Base-by-base conservation (phyloP, 1,140 invertebrate genomes). In the Hyphantria cunea region DNA sequence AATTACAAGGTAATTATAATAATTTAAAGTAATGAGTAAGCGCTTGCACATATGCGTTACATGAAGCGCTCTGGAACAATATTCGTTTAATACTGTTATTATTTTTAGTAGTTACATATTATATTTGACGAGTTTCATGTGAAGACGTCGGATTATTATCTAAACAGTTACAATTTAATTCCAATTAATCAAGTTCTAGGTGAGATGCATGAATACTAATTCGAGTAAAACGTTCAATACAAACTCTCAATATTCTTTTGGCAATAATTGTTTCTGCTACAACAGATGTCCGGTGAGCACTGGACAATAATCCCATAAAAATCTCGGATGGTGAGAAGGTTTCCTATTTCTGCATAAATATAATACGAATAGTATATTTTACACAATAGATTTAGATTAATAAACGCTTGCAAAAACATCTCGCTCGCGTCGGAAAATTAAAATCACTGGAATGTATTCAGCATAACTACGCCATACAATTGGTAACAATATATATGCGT, bases 1-100 rank as follows among this genome's bases (percentile, higher is more conserved):
- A 68, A 71, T 74, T 74, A 74, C 69, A 77, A 60, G 32, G 37
- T 69, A 60, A 64, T 37, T 64, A 61, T 64, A 54, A 47, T 61
- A 64, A 66, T 66, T 66, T 39, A 39, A 9, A n/a, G 37, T n/a
- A 39, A 39, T 25, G 7, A n/a, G 37, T 39, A 39, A 39, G n/a
- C 37, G n/a, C n/a, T 7, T 3, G n/a, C 37, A 10, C 37, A 44
- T 59, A 50, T 59, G 37, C 48, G 14, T 59, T 12, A 25, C 33
- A 59, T 50, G 37, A 50, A 50, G 56, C 45, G 34, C 37, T 59
- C 15, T 50, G 34, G 14, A 25, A 32, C 56, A 41, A 48, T 50
- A 41, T n/a, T 32, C 31, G 25, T 42, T 44, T 59, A 59, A 59
- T 59, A 59, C 56, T 59, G 56, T 44, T 44, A n/a, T 13, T 44